phyloP scores from a whole-genome alignment of 2,888 invertebrate genomes.

The Scaptomyza flava region DNA sequence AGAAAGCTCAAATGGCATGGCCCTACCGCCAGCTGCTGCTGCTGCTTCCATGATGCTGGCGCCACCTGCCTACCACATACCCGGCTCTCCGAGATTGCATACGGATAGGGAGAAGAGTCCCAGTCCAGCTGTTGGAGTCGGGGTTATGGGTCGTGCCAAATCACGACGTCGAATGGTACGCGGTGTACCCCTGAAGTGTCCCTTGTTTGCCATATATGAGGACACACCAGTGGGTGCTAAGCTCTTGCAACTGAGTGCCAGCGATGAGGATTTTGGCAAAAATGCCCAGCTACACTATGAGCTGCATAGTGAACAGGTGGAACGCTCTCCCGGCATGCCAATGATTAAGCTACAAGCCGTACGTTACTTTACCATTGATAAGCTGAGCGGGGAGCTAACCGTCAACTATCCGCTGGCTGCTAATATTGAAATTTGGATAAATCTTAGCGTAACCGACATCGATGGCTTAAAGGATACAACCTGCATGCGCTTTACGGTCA shows the following conservation, averaged over 20 bases:
- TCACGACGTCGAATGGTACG: slow-evolving; percentile 62
- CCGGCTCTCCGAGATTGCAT: slow-evolving; percentile 81
- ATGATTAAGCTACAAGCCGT: slow-evolving; percentile 76
- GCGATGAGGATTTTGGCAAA: slow-evolving; percentile 89
- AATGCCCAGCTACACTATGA: slow-evolving; percentile 91
- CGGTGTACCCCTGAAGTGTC: slow-evolving; percentile 80
- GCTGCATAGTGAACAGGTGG: slow-evolving; percentile 88
- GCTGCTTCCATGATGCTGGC: slow-evolving; percentile 66
- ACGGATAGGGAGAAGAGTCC: slow-evolving; percentile 43
- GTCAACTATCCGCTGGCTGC: slow-evolving; percentile 90
- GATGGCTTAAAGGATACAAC: slow-evolving; percentile 90
- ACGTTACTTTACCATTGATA: slow-evolving; percentile 89
- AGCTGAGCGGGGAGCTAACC: slow-evolving; percentile 90
- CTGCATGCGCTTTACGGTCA: slow-evolving; percentile 89
- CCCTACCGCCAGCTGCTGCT: slow-evolving; percentile 51
- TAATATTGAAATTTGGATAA: slow-evolving; percentile 90
- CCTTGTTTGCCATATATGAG: slow-evolving; percentile 89
- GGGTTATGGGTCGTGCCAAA: slow-evolving; percentile 55
- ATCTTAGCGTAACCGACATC: slow-evolving; percentile 90
- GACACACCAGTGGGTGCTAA: slow-evolving; percentile 89
- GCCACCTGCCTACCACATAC: slow-evolving; percentile 79
- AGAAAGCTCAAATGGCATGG: slow-evolving; percentile 72
- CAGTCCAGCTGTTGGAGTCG: slow-evolving; percentile 8
- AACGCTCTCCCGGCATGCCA: slow-evolving; percentile 85
- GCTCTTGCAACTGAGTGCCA: slow-evolving; percentile 89